These are phyloP conservation scores for Eulemur rufifrons DNA, from an alignment of 2,113 vertebrate genomes.

Conservation along the genomic window DNA sequence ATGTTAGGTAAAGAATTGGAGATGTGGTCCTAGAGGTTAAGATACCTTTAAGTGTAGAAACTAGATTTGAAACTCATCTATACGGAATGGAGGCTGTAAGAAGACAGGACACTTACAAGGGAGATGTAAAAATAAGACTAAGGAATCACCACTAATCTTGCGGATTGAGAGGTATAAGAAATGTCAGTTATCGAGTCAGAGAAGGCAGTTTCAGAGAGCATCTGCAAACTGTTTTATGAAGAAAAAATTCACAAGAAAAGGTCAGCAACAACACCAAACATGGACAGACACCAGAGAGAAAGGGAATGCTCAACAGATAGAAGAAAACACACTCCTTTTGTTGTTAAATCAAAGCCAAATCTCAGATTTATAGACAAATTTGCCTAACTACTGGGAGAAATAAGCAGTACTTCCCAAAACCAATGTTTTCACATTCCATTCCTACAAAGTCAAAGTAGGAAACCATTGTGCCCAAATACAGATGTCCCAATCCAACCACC, in stretches of 20 bases:
- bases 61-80: constrained; percentile 41
- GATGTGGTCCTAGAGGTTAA: neutral
- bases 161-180: neutral
- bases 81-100: neutral
- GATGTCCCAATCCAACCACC: neutral
- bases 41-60: neutral
- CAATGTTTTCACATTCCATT: constrained; percentile 35
- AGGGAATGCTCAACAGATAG: neutral
- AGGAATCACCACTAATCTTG: constrained; percentile 14
- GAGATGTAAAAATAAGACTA: constrained; percentile 36
- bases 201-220: neutral
- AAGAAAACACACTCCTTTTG: constrained; percentile 20
- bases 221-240: neutral
- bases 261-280: constrained; percentile 27
- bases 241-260: neutral
- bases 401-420: constrained; percentile 29
- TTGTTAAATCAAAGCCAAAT: constrained; percentile 36
- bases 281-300: neutral
- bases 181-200: constrained; percentile 7
- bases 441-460: constrained; percentile 29
- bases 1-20: neutral
- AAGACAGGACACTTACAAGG: constrained; percentile 10
- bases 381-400: neutral
- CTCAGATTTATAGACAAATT: constrained; percentile 33
- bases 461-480: constrained; percentile 24